phyloP scores from a whole-genome alignment of 2,113 vertebrate genomes.

The Reinhardtius hippoglossoides region DNA sequence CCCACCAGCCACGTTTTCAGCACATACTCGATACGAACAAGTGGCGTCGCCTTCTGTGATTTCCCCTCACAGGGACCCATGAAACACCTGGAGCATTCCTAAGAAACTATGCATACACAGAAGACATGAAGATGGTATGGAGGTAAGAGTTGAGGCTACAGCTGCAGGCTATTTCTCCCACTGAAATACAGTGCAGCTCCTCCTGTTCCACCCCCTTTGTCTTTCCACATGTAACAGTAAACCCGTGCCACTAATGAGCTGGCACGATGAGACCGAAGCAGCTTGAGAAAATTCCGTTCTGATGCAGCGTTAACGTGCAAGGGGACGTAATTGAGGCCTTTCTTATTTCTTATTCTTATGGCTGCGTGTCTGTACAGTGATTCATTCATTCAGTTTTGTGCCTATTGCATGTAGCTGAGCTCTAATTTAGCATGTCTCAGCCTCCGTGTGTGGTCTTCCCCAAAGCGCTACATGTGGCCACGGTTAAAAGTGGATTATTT shows the following conservation, averaged over 20 bases:
- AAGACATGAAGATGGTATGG: slow-evolving; percentile 5
- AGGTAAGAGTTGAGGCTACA: slow-evolving; percentile 9
- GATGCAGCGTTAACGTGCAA: slow-evolving; percentile 10
- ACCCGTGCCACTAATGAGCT: slow-evolving; percentile 27
- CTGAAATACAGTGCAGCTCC: slow-evolving; percentile 8
- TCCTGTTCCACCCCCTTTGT: slow-evolving; percentile 16
- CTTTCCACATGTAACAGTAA: slow-evolving; percentile 4
- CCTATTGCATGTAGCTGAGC: slow-evolving; percentile 22
- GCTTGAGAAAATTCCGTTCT: slow-evolving; percentile 33
- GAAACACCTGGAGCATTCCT: slow-evolving; percentile 36
- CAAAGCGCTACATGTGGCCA: slow-evolving; percentile 83
- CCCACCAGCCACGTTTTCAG: not conserved
- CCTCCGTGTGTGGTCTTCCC: slow-evolving; percentile 82
- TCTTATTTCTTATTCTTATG: not conserved
- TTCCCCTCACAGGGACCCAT: slow-evolving; percentile 26
- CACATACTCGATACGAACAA: slow-evolving; percentile 3
- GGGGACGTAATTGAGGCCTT: not conserved
- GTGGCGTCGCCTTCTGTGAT: slow-evolving; percentile 35
- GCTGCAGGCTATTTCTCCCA: slow-evolving; percentile 29
- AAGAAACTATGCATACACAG: not conserved
- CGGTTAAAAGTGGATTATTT: slow-evolving; percentile 85
- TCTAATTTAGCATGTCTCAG: slow-evolving; percentile 20
- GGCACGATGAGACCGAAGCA: slow-evolving; percentile 30
- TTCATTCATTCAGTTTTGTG: not conserved
- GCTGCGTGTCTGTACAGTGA: not conserved